Conservation (phyloP, 2,888 invertebrate genomes). For the Eilema caniola region DNA sequence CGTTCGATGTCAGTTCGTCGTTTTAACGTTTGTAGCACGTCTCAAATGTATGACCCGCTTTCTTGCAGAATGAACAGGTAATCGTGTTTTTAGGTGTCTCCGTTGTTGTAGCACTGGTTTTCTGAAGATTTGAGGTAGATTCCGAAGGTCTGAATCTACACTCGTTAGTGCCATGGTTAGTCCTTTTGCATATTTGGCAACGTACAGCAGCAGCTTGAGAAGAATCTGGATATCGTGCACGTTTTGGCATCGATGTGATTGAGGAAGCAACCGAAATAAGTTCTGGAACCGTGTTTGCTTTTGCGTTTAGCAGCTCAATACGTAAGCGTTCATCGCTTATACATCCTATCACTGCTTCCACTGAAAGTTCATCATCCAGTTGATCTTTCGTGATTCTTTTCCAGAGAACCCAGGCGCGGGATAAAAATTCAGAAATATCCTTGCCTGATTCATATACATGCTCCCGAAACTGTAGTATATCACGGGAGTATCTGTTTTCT, state of each 20-base stretch:
- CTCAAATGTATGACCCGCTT: slow-evolving; percentile 9
- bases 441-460: slow-evolving; percentile 45
- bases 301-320: slow-evolving; percentile 46
- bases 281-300: slow-evolving; percentile 23
- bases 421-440: slow-evolving; percentile 50
- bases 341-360: slow-evolving; percentile 53
- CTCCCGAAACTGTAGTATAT: slow-evolving; percentile 46
- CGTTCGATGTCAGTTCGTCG: neutral
- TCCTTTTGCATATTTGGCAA: slow-evolving; percentile 11
- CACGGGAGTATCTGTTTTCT: slow-evolving; percentile 43
- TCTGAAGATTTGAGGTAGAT: neutral
- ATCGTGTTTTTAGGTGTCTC: no score
- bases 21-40: slow-evolving; percentile 1
- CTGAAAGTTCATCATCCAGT: slow-evolving; percentile 39
- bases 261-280: slow-evolving; percentile 13
- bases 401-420: slow-evolving; percentile 52
- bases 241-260: slow-evolving; percentile 5
- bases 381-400: slow-evolving; percentile 48
- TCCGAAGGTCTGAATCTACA: slow-evolving; percentile 4
- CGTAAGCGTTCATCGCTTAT: slow-evolving; percentile 47
- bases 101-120: neutral
- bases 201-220: neutral
- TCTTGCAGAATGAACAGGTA: slow-evolving; percentile 5
- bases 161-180: neutral
- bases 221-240: neutral